Evolutionary conservation across 2,888 invertebrate species (phyloP).

Genomic region (Stenurella melanura): DNA sequence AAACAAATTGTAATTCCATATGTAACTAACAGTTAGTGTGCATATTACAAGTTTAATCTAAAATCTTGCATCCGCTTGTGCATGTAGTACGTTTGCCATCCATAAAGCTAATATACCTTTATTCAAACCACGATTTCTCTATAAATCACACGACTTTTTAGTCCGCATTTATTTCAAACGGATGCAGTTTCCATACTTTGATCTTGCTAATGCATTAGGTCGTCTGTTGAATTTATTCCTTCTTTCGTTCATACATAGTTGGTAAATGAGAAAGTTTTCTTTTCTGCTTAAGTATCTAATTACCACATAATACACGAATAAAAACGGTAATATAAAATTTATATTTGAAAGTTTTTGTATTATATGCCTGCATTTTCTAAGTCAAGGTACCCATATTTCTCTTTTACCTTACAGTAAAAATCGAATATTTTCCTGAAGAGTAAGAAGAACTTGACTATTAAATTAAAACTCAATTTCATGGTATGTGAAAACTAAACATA

Average conservation of each 20-base stretch:
- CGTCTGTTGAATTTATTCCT: not conserved
- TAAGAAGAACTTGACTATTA: no score
- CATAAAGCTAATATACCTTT: conserved; percentile 28
- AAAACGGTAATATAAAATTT: no score
- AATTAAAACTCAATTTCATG: no score
- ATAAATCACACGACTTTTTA: conserved; percentile 36
- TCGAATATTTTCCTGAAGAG: no score
- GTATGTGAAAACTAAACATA: no score
- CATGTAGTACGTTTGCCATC: conserved; percentile 9
- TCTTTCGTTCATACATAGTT: not conserved
- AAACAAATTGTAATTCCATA: conserved; percentile 31
- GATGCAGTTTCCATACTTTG: conserved; percentile 31
- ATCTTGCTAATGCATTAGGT: conserved; percentile 34
- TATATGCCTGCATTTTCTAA: no score
- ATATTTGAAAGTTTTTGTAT: no score
- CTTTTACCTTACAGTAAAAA: no score
- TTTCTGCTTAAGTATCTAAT: not conserved
- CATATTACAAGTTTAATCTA: conserved; percentile 38
- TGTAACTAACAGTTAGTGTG: conserved; percentile 28
- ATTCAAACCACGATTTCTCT: conserved; percentile 26
- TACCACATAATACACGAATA: no score
- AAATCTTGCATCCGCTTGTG: conserved; percentile 20
- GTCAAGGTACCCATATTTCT: no score
- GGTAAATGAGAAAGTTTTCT: not conserved
- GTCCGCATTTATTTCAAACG: conserved; percentile 3